These are phyloP conservation scores for Salvelinus namaycush DNA, from an alignment of 2,113 vertebrate genomes.

Conservation along the genomic window DNA sequence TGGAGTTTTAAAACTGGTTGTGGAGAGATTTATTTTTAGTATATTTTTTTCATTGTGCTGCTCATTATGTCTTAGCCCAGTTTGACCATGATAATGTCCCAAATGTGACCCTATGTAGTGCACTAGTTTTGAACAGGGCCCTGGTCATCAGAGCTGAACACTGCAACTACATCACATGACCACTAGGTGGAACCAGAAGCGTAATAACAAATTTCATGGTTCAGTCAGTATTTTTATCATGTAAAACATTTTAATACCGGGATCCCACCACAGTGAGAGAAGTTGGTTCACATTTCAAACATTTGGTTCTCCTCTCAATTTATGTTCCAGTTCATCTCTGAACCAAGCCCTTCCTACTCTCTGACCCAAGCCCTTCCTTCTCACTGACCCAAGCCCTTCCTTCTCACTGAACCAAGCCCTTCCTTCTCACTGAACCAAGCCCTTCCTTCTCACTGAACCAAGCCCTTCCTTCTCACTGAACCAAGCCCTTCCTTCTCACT, in stretches of 20 bases:
- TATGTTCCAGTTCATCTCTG: not conserved
- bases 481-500: no score
- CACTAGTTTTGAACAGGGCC: no score
- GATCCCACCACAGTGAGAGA: not conserved
- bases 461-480: no score
- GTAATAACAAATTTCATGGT: not conserved
- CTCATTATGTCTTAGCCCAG: no score
- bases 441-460: no score
- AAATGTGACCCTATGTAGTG: not conserved
- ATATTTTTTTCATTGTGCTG: no score
- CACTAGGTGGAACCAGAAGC: not conserved
- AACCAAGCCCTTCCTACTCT: not conserved
- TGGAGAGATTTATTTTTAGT: not conserved
- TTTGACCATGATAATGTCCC: no score
- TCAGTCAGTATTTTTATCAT: not conserved
- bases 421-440: no score
- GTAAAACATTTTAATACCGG: not conserved
- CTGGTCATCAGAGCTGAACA: not conserved
- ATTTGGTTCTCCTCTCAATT: no score
- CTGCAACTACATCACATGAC: not conserved
- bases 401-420: no score
- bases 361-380: no score
- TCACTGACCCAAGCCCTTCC: no score
- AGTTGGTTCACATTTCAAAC: not conserved
- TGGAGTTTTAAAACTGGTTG: conserved; percentile 48